Evolutionary conservation across 2,888 invertebrate species (phyloP).

Genomic region (Acronicta leporina): DNA sequence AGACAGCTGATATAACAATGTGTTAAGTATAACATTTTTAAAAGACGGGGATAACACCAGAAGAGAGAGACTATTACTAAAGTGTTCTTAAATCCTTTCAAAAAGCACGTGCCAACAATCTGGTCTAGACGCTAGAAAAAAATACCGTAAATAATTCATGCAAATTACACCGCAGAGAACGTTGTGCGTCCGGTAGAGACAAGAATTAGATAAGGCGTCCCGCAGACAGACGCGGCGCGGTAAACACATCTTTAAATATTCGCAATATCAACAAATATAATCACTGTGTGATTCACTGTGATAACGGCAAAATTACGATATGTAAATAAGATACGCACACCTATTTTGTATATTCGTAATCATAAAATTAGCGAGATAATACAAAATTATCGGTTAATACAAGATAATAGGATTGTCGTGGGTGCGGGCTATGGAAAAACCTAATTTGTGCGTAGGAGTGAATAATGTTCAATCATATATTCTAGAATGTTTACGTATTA

Average conservation of each 20-base stretch:
- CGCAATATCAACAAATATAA: constrained; percentile 1
- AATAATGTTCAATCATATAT: constrained; percentile 34
- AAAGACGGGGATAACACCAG: neutral
- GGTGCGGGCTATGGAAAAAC: constrained; percentile 46
- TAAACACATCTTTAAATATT: neutral
- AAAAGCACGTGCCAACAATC: constrained; percentile 39
- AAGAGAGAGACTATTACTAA: constrained; percentile 1
- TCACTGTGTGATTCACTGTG: constrained; percentile 12
- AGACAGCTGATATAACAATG: constrained; percentile 35
- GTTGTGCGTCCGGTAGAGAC: constrained; percentile 37
- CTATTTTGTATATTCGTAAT: constrained; percentile 17
- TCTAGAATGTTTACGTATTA: constrained; percentile 19
- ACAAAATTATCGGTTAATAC: constrained; percentile 37
- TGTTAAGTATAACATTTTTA: constrained; percentile 11
- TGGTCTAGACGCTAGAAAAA: constrained; percentile 32
- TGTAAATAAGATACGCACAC: constrained; percentile 1
- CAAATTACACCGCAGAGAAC: constrained; percentile 54
- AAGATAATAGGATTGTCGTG: constrained; percentile 42
- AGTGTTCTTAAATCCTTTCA: constrained; percentile 20
- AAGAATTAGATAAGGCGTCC: constrained; percentile 36
- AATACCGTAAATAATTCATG: constrained; percentile 61
- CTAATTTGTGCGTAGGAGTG: constrained; percentile 39
- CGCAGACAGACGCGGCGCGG: constrained; percentile 18
- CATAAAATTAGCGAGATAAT: constrained; percentile 39
- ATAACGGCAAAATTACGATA: neutral